phyloP scores from a whole-genome alignment of 2,888 invertebrate species.

The Melinaea menophilus region DNA sequence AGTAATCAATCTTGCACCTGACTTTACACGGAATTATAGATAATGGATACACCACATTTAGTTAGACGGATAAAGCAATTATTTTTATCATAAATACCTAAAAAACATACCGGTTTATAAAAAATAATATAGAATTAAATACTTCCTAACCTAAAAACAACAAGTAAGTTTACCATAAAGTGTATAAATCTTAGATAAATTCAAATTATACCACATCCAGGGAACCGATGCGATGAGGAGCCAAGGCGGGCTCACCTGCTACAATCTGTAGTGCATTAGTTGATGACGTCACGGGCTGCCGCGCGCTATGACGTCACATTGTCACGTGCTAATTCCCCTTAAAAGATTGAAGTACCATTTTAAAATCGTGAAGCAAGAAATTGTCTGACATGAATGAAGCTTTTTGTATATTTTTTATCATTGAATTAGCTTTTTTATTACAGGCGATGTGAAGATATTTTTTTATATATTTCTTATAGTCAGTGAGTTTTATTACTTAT shows the following conservation, averaged over 20 bases:
- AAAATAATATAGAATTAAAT: too few species aligned
- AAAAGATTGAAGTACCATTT: slow-evolving; percentile 64
- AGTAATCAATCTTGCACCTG: slow-evolving; percentile 72
- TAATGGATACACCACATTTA: slow-evolving; percentile 30
- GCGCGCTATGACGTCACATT: slow-evolving; percentile 40
- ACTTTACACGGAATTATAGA: slow-evolving; percentile 34
- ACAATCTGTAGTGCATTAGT: slow-evolving; percentile 66
- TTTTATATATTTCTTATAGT: too few species aligned
- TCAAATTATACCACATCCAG: neutral
- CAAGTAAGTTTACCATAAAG: too few species aligned
- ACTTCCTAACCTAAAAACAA: too few species aligned
- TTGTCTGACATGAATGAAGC: slow-evolving; percentile 17
- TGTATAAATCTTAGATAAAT: too few species aligned
- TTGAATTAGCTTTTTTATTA: neutral
- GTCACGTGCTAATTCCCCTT: slow-evolving; percentile 54
- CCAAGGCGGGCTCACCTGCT: slow-evolving; percentile 43
- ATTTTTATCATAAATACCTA: neutral
- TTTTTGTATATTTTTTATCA: neutral
- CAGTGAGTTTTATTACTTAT: too few species aligned
- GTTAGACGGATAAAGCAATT: neutral
- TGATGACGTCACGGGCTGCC: slow-evolving; percentile 67
- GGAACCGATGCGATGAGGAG: too few species aligned
- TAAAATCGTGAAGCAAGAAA: slow-evolving; percentile 47
- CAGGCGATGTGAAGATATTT: too few species aligned
- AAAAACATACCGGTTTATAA: too few species aligned